Percentiles rank a stretch among this genome's conserved stretches.
phyloP scores from a whole-genome alignment of 2,888 invertebrate genomes.

The Tinea trinotella region DNA sequence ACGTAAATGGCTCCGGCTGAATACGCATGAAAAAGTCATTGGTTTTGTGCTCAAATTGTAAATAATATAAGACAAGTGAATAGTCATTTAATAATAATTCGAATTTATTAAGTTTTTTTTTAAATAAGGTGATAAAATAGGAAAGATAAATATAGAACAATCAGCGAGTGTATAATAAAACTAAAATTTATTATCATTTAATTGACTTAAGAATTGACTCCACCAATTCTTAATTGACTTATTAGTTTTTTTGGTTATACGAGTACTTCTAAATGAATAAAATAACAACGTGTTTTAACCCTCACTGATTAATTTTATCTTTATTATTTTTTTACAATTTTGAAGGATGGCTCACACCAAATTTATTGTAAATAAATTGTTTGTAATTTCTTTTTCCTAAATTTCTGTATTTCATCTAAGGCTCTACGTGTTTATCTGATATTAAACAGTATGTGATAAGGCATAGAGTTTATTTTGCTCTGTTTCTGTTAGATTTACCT shows the following conservation, averaged over 20 bases:
- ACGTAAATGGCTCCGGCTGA: slow-evolving; percentile 57
- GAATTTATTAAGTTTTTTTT: slow-evolving; percentile 2
- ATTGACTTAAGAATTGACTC: no score
- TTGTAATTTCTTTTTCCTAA: background rate
- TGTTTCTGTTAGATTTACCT: no score
- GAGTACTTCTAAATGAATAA: no score
- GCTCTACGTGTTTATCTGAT: no score
- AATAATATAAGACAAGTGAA: slow-evolving; percentile 28
- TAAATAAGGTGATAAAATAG: background rate
- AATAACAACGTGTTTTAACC: no score
- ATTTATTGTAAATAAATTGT: background rate
- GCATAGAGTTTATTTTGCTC: no score
- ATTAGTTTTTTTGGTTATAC: no score
- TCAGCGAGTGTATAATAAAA: background rate
- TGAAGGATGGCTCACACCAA: slow-evolving; percentile 6
- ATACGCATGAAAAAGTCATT: background rate
- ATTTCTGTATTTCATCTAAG: background rate
- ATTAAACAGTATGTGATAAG: no score
- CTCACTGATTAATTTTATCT: no score
- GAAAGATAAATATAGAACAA: no score
- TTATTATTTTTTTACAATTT: background rate
- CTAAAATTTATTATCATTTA: background rate
- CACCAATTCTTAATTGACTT: no score
- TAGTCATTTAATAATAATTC: slow-evolving; percentile 14
- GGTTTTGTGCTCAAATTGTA: slow-evolving; percentile 36